Evolutionary conservation across 2,113 vertebrate species (phyloP), one percentile per base, ranked within the genome.

Genomic region (Aplodontia rufa): DNA sequence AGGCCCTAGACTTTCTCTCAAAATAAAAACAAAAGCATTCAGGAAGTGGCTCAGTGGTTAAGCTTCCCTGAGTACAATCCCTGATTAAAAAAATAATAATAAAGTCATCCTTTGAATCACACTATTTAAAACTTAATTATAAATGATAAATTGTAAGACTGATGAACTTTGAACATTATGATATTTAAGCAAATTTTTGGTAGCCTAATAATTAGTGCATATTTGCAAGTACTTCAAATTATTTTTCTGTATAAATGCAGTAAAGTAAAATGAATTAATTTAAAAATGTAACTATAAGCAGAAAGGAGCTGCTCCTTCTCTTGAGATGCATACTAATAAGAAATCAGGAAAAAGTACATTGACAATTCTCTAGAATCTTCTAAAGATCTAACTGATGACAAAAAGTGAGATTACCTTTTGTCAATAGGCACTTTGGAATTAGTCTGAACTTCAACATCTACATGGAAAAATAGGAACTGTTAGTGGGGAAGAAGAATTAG

Each of bases 231-330:
- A 66, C 28, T 62, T 90, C 5, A n/a, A 75, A 64, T 91, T 89
- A 76, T 24, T 89, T 96, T 76, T 49, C 5, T 35, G 51, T 58
- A 16, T 74, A 62, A 76, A 84, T 53, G 71, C 19, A 42, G 19
- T 37, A 74, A 86, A 87, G n/a, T n/a, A n/a, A n/a, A n/a, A n/a
- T n/a, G n/a, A n/a, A 85, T 89, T 81, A 68, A 90, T 47, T 91
- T 78, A 8, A 60, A 81, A 72, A 66, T 7, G 3, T 80, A 19
- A 68, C 42, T 58, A 53, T 0, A 69, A 62, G 51, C 16, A 82
- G 91, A 81, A 60, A 47, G 20, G 47, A 22, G 19, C 13, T 60
- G 19, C 68, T 87, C 6, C 30, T 87, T 87, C 80, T 78, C 42
- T 96, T 85, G 58, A 68, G 9, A 66, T 37, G 9, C 53, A 40